These are phyloP conservation scores for Thymallus thymallus DNA, from an alignment of 2,113 vertebrate genomes.

Conservation along the genomic window DNA sequence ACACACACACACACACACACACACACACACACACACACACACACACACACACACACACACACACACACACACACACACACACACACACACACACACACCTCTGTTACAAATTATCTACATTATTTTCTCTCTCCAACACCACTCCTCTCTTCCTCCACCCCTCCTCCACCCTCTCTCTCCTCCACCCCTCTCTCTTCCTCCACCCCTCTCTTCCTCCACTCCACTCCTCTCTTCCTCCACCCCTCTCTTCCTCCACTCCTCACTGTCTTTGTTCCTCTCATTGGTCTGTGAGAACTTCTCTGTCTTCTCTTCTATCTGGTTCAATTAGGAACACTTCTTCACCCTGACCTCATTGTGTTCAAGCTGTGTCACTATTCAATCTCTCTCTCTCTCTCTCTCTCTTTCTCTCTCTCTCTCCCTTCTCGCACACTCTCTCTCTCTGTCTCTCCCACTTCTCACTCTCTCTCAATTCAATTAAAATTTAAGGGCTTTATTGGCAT, in stretches of 20 bases:
- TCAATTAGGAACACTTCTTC: conserved; percentile 73
- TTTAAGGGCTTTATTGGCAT: no score
- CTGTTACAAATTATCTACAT: no score
- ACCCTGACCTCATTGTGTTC: conserved; percentile 73
- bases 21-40: no score
- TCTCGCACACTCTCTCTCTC: conserved; percentile 2
- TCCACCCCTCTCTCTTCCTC: no score
- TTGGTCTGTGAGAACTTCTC: conserved; percentile 50
- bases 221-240: background rate
- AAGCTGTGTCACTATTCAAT: conserved; percentile 70
- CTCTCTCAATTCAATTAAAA: no score
- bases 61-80: no score
- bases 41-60: no score
- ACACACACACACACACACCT: background rate
- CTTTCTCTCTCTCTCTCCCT: no score
- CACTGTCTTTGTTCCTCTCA: background rate
- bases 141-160: background rate
- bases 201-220: no score
- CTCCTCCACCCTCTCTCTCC: no score
- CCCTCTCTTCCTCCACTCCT: background rate
- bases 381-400: conserved; percentile 34
- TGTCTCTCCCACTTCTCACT: background rate
- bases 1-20: no score
- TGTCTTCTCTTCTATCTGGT: conserved; percentile 64
- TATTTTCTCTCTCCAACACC: background rate